Conservation (phyloP, 2,797 vertebrate species). For the Pyrocephalus nanus region DNA sequence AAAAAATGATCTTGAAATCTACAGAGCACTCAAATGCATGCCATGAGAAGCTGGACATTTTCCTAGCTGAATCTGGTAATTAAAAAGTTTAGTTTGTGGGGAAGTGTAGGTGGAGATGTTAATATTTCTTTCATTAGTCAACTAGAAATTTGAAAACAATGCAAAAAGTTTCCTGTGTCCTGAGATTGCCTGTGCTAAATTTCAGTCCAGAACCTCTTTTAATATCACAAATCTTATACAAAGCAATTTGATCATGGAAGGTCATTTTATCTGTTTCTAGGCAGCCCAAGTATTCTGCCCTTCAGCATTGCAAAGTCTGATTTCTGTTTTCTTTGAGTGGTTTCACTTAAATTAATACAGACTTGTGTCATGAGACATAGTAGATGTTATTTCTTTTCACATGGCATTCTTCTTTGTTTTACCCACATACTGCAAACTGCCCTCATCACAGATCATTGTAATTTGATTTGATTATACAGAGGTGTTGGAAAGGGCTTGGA, state of each 20-base stretch:
- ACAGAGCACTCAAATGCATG: neutral
- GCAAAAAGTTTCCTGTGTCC: slow-evolving; percentile 26
- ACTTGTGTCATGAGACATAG: neutral
- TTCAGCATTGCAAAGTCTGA: neutral
- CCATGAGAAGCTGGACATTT: neutral
- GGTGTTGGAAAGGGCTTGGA: neutral
- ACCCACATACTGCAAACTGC: neutral
- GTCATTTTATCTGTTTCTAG: neutral
- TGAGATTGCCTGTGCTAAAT: slow-evolving; percentile 6
- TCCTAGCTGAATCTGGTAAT: slow-evolving; percentile 27
- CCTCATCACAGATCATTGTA: neutral
- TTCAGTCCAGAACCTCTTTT: neutral
- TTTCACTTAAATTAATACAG: neutral
- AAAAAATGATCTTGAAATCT: neutral
- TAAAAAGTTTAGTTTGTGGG: slow-evolving; percentile 46
- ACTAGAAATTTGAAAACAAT: slow-evolving; percentile 34
- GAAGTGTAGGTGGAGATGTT: slow-evolving; percentile 64
- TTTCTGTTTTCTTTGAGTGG: neutral
- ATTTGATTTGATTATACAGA: slow-evolving; percentile 1
- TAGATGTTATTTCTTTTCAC: neutral
- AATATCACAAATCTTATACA: neutral
- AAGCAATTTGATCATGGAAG: neutral
- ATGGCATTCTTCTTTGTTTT: neutral
- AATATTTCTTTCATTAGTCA: slow-evolving; percentile 52
- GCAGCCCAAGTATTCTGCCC: neutral